Evolutionary conservation across 2,888 invertebrate species (phyloP), one percentile per base, ranked within the genome.

Genomic region (Apoda limacodes): DNA sequence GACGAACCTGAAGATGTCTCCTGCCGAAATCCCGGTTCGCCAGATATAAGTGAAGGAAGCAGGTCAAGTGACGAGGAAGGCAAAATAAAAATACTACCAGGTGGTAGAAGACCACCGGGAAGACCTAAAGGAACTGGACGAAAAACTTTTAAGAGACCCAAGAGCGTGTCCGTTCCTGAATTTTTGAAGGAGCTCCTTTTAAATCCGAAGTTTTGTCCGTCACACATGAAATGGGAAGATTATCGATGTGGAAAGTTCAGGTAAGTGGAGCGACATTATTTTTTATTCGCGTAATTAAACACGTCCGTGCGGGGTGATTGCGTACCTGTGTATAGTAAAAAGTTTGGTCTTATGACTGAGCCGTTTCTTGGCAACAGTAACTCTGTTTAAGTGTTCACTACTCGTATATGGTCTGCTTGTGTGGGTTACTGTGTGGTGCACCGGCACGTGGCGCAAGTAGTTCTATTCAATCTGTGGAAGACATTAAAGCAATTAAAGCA

Each of bases 221-320:
- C 87, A 28, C 83, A 93, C 42, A 93, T 95, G 49, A 88, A 90
- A 60, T 95, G 95, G 94, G 94, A 94, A 60, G 88, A 94, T 60
- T 86, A 89, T 51, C 83, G 87, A 15, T 86, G 88, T 45, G 94
- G 93, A 5, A 89, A 90, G 46, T 95, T 95, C 72, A 87, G 81
- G 82, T 82, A 46, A 70, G 78, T 62, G 43, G n/a, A n/a, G n/a
- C n/a, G n/a, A n/a, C n/a, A n/a, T n/a, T n/a, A n/a, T n/a, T n/a
- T n/a, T n/a, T n/a, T n/a, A n/a, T n/a, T n/a, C n/a, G n/a, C n/a
- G n/a, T n/a, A n/a, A n/a, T n/a, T n/a, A n/a, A n/a, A n/a, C n/a
- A n/a, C n/a, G n/a, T n/a, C n/a, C n/a, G n/a, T n/a, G n/a, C n/a
- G n/a, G n/a, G n/a, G n/a, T n/a, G n/a, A n/a, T n/a, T n/a, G n/a